These are phyloP conservation scores for Mamestra configurata DNA, from an alignment of 1,140 invertebrate genomes.

Conservation along the genomic window DNA sequence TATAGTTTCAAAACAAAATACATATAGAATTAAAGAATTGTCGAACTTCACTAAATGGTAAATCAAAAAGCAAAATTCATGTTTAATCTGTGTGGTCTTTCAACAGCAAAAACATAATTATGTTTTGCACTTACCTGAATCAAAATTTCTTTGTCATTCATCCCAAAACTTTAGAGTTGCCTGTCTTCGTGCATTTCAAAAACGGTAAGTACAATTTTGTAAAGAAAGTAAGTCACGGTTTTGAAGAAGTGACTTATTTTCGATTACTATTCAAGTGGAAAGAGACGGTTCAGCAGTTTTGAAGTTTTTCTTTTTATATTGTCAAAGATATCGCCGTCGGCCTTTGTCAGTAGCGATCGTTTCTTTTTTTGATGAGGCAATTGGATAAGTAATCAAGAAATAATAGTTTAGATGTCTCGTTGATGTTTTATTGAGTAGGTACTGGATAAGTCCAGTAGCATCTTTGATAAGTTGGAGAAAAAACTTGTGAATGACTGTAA, in stretches of 20 bases:
- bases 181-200: neutral
- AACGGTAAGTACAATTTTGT: conserved; percentile 46
- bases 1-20: neutral
- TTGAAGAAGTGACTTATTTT: conserved; percentile 61
- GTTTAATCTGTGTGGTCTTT: conserved; percentile 64
- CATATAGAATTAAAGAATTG: neutral
- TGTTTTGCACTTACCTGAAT: conserved; percentile 50
- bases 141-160: neutral
- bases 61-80: conserved; percentile 52
- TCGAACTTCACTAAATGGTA: conserved; percentile 15
- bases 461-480: no score
- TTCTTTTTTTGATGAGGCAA: conserved; percentile 35
- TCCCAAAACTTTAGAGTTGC: conserved; percentile 19
- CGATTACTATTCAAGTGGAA: conserved; percentile 73
- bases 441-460: neutral
- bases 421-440: conserved; percentile 24
- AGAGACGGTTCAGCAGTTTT: conserved; percentile 69
- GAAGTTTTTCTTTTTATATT: conserved; percentile 63
- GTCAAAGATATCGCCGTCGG: conserved; percentile 33
- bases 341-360: conserved; percentile 26
- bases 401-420: conserved; percentile 48
- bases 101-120: conserved; percentile 8
- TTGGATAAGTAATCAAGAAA: conserved; percentile 51
- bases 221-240: conserved; percentile 74
- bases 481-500: neutral